Base-by-base conservation (phyloP, 2,113 vertebrate species). In the Addax nasomaculatus region DNA sequence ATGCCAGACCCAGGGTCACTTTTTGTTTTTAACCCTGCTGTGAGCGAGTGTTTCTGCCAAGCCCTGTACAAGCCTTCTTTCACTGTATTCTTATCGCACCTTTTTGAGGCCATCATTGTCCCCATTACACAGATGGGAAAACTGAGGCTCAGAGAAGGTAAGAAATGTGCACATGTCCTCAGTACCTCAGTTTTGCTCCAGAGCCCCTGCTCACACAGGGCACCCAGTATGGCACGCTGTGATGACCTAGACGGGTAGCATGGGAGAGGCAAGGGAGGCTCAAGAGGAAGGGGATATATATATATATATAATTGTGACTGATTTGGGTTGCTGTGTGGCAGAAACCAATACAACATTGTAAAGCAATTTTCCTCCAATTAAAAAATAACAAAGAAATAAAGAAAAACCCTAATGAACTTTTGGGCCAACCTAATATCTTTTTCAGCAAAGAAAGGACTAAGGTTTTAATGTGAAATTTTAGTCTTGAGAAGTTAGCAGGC, bases 381-480 rank as follows among this genome's bases (percentile, higher is more conserved):
- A 76, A 76, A 76, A 76, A 76, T 27, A 27, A 43, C 13, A 14
- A 43, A 43, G 39, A 76, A 76, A 76, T 76, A 43, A 76, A 73
- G 70, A 76, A 76, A 76, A 25, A 14, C 11, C 23, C 23, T 76
- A 27, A 43, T 43, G 70, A 43, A 76, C 36, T 43, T 76, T 76
- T 43, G 36, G 70, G 70, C 23, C 36, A 76, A 76, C 23, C 23
- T 27, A 25, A 76, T 76, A 43, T 6, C 53, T 88, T 49, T 93
- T 85, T 30, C 83, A 47, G 2, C 84, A 12, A 47, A 33, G 10
- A 89, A 57, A 13, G n/a, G 95, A 93, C 19, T 43, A 85, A 93
- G n/a, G 3, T 83, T 33, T 92, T 86, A 21, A 43, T 11, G 5
- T 53, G 86, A 96, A 85, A 91, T 81, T 85, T 64, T 43, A 89